Percentiles rank a stretch among this genome's conserved stretches.
Conservation (phyloP, 2,797 vertebrate genomes). For the Pagetopsis macropterus region DNA sequence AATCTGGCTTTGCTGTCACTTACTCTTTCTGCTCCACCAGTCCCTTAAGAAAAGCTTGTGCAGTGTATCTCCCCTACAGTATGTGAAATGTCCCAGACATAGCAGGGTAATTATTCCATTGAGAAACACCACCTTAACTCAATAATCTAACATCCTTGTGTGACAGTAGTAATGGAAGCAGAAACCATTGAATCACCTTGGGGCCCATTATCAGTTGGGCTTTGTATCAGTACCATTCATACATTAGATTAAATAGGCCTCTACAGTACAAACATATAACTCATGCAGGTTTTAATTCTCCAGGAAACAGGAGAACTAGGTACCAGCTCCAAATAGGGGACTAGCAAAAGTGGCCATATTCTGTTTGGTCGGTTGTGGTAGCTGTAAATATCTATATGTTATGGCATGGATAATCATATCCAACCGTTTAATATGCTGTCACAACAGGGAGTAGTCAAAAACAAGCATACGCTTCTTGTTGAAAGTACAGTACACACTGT, state of each 20-base stretch:
- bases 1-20: conserved; percentile 38
- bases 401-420: not conserved
- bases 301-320: not conserved
- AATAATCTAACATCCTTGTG: conserved; percentile 31
- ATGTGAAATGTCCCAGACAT: conserved; percentile 27
- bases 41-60: conserved; percentile 20
- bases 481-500: too few relatives aligned
- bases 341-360: not conserved
- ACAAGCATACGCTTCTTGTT: not conserved
- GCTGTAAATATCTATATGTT: not conserved
- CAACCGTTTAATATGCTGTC: not conserved
- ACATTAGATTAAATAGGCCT: conserved; percentile 31
- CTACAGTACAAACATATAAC: conserved; percentile 32
- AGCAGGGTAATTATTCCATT: conserved; percentile 9
- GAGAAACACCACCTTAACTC: conserved; percentile 31
- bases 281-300: conserved; percentile 29
- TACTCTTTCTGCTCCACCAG: conserved; percentile 31
- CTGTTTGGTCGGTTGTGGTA: too few relatives aligned
- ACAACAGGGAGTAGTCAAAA: not conserved
- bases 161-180: conserved; percentile 30
- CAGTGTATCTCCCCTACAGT: conserved; percentile 5
- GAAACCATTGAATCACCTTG: conserved; percentile 29
- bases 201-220: conserved; percentile 30
- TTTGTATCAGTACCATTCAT: conserved; percentile 39
- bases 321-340: conserved; percentile 1